These are phyloP conservation scores for Dasyornis broadbenti DNA, from an alignment of 2,113 vertebrate species.

Conservation along the genomic window DNA sequence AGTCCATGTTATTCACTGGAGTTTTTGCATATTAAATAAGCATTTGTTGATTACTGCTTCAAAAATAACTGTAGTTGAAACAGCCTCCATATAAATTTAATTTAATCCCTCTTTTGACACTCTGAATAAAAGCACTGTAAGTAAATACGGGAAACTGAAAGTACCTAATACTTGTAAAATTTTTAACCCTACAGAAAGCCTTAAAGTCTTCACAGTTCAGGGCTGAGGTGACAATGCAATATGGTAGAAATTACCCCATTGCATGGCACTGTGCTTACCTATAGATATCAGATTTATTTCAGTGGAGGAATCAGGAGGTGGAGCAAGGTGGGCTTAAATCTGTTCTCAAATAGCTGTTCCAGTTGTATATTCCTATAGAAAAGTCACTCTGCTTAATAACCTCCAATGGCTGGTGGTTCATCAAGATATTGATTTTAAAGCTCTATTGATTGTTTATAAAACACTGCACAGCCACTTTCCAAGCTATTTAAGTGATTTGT, in stretches of 20 bases:
- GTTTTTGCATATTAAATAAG: not conserved
- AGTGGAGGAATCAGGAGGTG: not conserved
- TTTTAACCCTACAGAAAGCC: not conserved
- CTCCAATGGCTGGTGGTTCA: conserved; percentile 33
- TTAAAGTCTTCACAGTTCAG: not conserved
- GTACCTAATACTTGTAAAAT: not conserved
- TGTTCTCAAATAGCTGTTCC: not conserved
- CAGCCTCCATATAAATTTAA: not conserved
- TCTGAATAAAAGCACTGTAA: not conserved
- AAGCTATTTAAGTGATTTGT: conserved; percentile 62
- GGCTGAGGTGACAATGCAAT: not conserved
- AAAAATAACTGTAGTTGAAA: not conserved
- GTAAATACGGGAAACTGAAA: not conserved
- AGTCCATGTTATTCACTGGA: not conserved
- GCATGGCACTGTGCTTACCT: not conserved
- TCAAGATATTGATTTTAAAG: conserved; percentile 72
- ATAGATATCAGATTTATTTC: not conserved
- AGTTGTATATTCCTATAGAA: not conserved
- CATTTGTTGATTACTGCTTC: not conserved
- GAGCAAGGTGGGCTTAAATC: not conserved
- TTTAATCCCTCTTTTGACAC: not conserved
- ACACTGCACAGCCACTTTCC: conserved; percentile 37
- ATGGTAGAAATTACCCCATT: not conserved
- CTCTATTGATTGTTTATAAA: conserved; percentile 71
- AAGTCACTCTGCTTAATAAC: conserved; percentile 20